These are phyloP conservation scores for Phycodurus eques DNA, from an alignment of 2,113 vertebrate species.

Conservation along the genomic window DNA sequence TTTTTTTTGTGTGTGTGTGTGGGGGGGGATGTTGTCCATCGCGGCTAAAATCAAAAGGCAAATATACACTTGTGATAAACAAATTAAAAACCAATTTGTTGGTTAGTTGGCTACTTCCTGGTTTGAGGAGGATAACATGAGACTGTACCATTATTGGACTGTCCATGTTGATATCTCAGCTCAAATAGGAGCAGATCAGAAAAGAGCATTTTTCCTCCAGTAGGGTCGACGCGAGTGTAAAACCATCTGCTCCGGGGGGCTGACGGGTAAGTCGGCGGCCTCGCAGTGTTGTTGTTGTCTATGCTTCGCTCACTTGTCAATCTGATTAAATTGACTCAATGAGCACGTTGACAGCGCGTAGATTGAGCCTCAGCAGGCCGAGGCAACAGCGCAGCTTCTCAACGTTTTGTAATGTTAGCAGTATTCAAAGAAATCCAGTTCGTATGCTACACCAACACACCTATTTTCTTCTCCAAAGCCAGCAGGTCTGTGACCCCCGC, in stretches of 20 bases:
- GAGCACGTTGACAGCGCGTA: conserved; percentile 25
- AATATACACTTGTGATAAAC: no score
- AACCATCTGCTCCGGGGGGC: conserved; percentile 50
- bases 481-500: not conserved
- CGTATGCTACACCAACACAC: not conserved
- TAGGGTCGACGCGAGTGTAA: conserved; percentile 35
- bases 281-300: conserved; percentile 29
- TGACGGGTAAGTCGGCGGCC: conserved; percentile 53
- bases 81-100: not conserved
- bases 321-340: conserved; percentile 48
- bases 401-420: not conserved
- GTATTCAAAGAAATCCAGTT: not conserved
- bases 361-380: not conserved
- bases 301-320: conserved; percentile 51
- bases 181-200: conserved; percentile 41
- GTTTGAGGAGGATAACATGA: not conserved
- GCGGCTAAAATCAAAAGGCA: no score
- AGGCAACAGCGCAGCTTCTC: not conserved
- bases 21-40: no score
- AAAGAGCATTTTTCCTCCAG: conserved; percentile 16
- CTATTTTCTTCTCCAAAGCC: not conserved
- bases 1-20: no score
- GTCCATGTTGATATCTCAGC: not conserved
- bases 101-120: not conserved
- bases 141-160: not conserved